These are phyloP conservation scores for Hassar affinis DNA, from an alignment of 2,113 vertebrate species.

Conservation along the genomic window DNA sequence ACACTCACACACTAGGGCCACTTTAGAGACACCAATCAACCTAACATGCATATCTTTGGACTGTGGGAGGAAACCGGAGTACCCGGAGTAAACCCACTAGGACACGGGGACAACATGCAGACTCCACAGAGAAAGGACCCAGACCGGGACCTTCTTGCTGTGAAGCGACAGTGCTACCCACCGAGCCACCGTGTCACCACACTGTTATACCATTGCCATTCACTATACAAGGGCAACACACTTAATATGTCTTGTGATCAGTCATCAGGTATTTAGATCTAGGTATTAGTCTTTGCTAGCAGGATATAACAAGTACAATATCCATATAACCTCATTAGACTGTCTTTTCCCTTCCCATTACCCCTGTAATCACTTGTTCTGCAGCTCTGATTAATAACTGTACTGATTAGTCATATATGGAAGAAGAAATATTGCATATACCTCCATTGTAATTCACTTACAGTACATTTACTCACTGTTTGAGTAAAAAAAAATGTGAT, in stretches of 20 bases:
- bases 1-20: no score
- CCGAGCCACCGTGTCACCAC: no score
- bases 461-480: not conserved
- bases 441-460: conserved; percentile 1
- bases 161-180: no score
- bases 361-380: conserved; percentile 8
- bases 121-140: no score
- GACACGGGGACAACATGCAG: no score
- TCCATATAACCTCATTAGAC: conserved; percentile 4
- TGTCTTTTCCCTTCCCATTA: not conserved
- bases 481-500: not conserved
- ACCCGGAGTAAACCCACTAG: no score
- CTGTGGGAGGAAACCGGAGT: no score
- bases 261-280: not conserved
- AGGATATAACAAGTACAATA: conserved; percentile 7
- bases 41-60: no score
- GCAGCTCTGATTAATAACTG: not conserved
- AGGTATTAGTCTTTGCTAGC: not conserved
- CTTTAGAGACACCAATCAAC: no score
- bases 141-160: no score
- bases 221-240: not conserved
- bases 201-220: no score
- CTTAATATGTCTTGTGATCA: not conserved
- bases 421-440: not conserved
- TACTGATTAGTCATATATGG: not conserved